A percentile compares a stretch with the other conserved stretches of the same genome.
Evolutionary conservation across 2,113 vertebrate genomes (phyloP).

Genomic region (Entosphenus tridentatus): DNA sequence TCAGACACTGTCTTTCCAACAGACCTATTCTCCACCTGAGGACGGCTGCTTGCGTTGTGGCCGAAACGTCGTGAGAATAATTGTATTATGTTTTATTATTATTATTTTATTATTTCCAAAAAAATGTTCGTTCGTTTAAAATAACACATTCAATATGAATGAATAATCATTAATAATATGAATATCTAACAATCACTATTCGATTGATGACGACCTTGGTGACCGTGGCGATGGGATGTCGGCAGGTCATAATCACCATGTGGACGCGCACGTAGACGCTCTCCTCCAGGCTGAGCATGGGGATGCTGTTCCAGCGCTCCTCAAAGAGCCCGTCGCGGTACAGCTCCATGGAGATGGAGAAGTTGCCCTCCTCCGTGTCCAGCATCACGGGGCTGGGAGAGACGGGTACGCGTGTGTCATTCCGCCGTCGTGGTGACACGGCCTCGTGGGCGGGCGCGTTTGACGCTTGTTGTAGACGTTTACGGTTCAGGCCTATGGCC

Average conservation of each 20-base stretch:
- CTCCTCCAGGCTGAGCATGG: slow-evolving; percentile 29
- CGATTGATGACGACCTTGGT: too few species aligned
- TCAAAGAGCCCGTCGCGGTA: slow-evolving; percentile 31
- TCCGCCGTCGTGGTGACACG: too few species aligned
- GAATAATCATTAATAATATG: not conserved
- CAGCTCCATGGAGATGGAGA: slow-evolving; percentile 29
- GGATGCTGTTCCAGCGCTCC: slow-evolving; percentile 26
- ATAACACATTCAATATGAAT: not conserved
- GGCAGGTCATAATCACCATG: slow-evolving; percentile 19
- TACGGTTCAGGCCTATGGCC: too few species aligned
- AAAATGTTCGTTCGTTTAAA: not conserved
- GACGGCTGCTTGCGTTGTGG: too few species aligned
- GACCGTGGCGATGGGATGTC: not conserved
- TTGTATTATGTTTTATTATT: too few species aligned
- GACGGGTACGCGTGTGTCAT: too few species aligned
- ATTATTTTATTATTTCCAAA: not conserved
- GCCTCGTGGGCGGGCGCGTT: too few species aligned
- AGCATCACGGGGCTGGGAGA: slow-evolving; percentile 25
- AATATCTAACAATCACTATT: too few species aligned
- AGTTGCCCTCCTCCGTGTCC: slow-evolving; percentile 34
- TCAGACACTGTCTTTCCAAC: not conserved
- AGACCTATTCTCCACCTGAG: too few species aligned
- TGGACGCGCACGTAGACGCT: slow-evolving; percentile 32
- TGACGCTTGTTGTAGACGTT: too few species aligned
- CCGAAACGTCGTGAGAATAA: too few species aligned